Evolutionary conservation across 2,113 vertebrate genomes (phyloP), one percentile per base, ranked within the genome.

Genomic region (Dipodomys ordii): DNA sequence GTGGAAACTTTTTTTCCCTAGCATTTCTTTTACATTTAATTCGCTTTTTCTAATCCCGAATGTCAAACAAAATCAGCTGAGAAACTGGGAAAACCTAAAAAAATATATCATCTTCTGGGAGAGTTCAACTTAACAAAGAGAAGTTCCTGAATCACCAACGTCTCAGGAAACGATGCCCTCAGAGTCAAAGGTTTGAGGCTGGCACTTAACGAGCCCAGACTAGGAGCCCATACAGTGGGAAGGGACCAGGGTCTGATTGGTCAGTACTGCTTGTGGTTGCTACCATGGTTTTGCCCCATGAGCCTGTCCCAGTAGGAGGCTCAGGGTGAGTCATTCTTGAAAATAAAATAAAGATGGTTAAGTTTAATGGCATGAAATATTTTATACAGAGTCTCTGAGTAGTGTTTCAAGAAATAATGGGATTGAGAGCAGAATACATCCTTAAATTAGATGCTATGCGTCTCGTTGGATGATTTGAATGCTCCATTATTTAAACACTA

Each of bases 401-500:
- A 44, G 71, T 39, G 8, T 68, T 90, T 93, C 60, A 79, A 90
- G 68, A 91, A 91, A 96, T 62, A 73, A 67, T 39, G 57, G 20
- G 44, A 15, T 79, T 28, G 9, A 28, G 88, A 86, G 83, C 57
- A 90, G 90, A 92, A 32, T 7, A 84, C n/a, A 46, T 49, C 64
- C 39, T 90, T 78, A 77, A 53, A 57, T 32, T 77, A n/a, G 16
- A 7, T 81, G 11, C n/a, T 73, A 9, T 39, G 60, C 49, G 78
- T 16, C 28, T 91, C 89, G 18, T 83, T 72, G 49, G 28, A 49
- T 82, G 49, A 87, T 57, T 9, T 77, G 53, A 94, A 71, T 74
- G 27, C 65, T 77, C 62, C 32, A 16, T 79, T 72, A 65, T 30
- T 90, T 80, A 80, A 89, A 87, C n/a, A 46, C 49, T 39, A 39